A percentile compares a stretch with the other conserved stretches of the same genome.
Evolutionary conservation across 2,113 vertebrate genomes (phyloP).

Genomic region (Chloebia gouldiae): DNA sequence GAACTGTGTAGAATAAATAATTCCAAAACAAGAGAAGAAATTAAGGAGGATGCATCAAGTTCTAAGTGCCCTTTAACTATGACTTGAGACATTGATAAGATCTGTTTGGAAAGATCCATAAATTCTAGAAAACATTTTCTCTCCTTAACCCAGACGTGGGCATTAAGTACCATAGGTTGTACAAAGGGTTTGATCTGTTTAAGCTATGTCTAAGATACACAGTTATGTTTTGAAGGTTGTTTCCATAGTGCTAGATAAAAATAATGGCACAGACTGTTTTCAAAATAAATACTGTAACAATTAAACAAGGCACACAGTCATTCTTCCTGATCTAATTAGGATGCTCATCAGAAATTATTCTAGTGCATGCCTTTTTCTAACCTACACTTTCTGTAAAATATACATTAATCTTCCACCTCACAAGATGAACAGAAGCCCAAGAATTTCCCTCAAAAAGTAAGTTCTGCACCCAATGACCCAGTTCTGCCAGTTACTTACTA

Average conservation of each 20-base stretch:
- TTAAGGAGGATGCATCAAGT: neutral
- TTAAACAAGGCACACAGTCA: neutral
- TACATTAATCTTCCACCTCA: neutral
- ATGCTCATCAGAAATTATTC: neutral
- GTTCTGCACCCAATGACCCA: neutral
- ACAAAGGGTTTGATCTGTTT: neutral
- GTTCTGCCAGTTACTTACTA: neutral
- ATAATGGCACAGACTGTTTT: neutral
- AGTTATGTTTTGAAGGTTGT: slow-evolving; percentile 5
- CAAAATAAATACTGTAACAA: slow-evolving; percentile 26
- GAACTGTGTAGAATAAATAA: neutral
- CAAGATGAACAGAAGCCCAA: neutral
- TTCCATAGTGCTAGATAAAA: slow-evolving; percentile 21
- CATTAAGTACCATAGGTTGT: neutral
- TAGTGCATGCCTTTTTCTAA: neutral
- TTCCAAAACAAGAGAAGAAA: neutral
- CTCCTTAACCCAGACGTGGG: neutral
- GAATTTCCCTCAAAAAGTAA: neutral
- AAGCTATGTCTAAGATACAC: neutral
- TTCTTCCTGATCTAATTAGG: slow-evolving; percentile 24
- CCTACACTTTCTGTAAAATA: neutral
- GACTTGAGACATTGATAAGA: neutral
- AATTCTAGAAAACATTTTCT: neutral
- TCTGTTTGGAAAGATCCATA: neutral
- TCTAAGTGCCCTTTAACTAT: neutral